phyloP scores from a whole-genome alignment of 2,797 vertebrate species.

The Odontamblyopus rebecca region DNA sequence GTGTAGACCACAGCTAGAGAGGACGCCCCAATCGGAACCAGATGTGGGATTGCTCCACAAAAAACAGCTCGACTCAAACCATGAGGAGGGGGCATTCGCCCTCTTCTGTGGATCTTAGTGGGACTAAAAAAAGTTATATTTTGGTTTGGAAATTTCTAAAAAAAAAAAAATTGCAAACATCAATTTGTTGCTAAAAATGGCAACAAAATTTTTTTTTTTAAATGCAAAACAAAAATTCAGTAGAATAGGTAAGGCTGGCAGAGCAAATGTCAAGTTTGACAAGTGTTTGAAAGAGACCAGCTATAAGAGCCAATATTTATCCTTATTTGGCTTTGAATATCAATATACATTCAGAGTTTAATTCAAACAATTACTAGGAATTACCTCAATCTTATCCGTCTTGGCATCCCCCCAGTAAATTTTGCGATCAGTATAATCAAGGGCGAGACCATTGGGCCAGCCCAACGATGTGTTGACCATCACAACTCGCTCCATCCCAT shows the following conservation, averaged over 20 bases:
- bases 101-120: background rate
- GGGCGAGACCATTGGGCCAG: slow-evolving; percentile 94
- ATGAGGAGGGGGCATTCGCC: slow-evolving; percentile 16
- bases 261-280: background rate
- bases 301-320: slow-evolving; percentile 18
- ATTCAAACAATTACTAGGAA: slow-evolving; percentile 31
- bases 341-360: background rate
- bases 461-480: slow-evolving; percentile 95
- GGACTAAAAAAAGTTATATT: slow-evolving; percentile 1
- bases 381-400: slow-evolving; percentile 95
- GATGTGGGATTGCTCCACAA: slow-evolving; percentile 71
- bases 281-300: background rate
- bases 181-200: background rate
- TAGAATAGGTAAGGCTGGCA: background rate
- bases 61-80: slow-evolving; percentile 43
- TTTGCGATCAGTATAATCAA: slow-evolving; percentile 89
- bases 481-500: slow-evolving; percentile 88
- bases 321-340: too few species aligned
- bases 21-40: slow-evolving; percentile 81
- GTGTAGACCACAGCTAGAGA: slow-evolving; percentile 79
- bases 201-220: background rate
- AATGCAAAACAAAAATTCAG: too few species aligned
- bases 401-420: slow-evolving; percentile 99
- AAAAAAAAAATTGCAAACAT: background rate
- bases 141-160: background rate